phyloP scores from a whole-genome alignment of 2,113 vertebrate species.

The Lepus timidus region DNA sequence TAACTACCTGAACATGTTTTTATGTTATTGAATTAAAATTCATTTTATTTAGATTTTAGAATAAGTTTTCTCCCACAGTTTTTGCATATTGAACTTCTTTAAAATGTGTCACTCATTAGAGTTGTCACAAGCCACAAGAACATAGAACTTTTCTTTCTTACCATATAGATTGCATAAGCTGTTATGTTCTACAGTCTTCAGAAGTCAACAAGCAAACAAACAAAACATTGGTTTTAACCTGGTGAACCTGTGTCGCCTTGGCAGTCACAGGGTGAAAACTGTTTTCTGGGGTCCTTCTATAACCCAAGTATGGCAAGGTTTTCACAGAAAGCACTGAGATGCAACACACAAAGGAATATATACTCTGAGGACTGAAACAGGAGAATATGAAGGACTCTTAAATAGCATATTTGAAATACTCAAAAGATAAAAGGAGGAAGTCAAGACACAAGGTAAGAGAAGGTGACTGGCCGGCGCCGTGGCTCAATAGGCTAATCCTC shows the following conservation, averaged over 20 bases:
- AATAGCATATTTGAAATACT: not conserved
- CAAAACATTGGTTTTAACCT: not conserved
- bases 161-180: not conserved
- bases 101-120: not conserved
- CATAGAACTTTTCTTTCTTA: not conserved
- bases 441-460: not conserved
- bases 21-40: not conserved
- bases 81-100: not conserved
- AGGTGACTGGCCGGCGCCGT: not conserved
- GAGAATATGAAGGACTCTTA: not conserved
- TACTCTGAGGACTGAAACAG: not conserved
- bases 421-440: not conserved
- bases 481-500: no score
- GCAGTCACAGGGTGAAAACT: no score
- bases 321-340: not conserved
- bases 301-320: not conserved
- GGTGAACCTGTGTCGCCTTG: not conserved
- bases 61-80: not conserved
- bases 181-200: not conserved
- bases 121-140: not conserved
- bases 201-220: not conserved
- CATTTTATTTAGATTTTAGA: not conserved
- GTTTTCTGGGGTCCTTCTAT: no score
- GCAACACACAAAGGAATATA: not conserved
- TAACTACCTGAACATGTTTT: not conserved